Evolutionary conservation across 2,797 vertebrate species (phyloP), one percentile per base, ranked within the genome.

Genomic region (Euthynnus affinis): DNA sequence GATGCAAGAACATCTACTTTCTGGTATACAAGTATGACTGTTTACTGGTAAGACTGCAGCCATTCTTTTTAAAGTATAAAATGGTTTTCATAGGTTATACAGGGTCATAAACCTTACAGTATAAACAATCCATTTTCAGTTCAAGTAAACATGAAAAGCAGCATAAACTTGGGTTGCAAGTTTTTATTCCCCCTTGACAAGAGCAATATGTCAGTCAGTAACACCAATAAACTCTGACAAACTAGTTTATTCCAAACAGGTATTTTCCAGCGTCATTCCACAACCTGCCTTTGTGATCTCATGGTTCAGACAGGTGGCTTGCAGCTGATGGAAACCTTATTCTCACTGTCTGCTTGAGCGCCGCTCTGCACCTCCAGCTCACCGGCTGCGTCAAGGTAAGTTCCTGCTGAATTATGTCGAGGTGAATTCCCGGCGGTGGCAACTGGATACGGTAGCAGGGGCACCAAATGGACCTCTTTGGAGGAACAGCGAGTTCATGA

Each of bases 271-370:
- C 6, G 6, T 59, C 55, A 8, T 25, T 23, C 22, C 20, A 9
- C 52, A 58, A 59, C 58, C 60, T 40, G 53, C 32, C 57, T 65
- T 14, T 66, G 61, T 78, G 77, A 74, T 59, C 59, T 70, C 71
- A 9, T 44, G 7, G 83, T 18, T 66, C 55, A 34, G 83, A 90
- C 92, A 91, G 90, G 91, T 91, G 90, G 88, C 71, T 80, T 22
- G 61, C 89, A 92, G 91, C 88, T 89, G 90, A 91, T 71, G 83
- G 80, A 89, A 90, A 88, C 84, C 78, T 63, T 73, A 89, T n/a
- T 76, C 88, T 74, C 75, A 48, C 48, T 44, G 83, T 84, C 85
- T 78, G 83, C 76, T 56, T 32, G 18, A 71, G 20, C 15, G 15
- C 70, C 4, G 29, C 71, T 70, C 78, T 66, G 64, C 70, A 75